Conservation (phyloP, 2,113 vertebrate species). For the Junco hyemalis region DNA sequence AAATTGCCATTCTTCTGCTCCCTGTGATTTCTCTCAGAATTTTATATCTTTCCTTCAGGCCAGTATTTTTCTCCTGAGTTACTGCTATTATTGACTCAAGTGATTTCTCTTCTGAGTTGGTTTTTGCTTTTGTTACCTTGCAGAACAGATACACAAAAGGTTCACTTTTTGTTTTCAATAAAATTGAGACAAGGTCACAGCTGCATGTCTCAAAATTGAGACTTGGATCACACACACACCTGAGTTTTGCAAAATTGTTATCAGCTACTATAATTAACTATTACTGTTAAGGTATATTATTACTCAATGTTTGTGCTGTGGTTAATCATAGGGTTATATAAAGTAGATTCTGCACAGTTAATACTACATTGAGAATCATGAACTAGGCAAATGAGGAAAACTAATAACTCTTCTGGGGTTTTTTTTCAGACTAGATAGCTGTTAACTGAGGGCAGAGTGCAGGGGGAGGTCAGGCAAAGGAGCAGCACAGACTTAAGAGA, state of each 20-base stretch:
- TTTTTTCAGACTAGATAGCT: not conserved
- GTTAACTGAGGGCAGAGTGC: not conserved
- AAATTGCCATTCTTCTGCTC: not conserved
- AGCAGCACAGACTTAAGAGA: not conserved
- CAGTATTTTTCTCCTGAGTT: not conserved
- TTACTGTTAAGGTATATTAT: not conserved
- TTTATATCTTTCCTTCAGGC: conserved; percentile 6
- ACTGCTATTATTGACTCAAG: not conserved
- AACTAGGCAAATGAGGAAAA: not conserved
- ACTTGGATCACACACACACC: not conserved
- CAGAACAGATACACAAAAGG: not conserved
- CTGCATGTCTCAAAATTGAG: not conserved
- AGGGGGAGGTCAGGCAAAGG: not conserved
- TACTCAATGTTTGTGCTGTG: not conserved
- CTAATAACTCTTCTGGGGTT: not conserved
- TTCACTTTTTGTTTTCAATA: not conserved
- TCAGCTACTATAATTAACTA: not conserved
- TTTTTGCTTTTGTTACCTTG: not conserved
- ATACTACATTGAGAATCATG: not conserved
- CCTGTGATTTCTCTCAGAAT: not conserved
- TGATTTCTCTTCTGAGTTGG: not conserved
- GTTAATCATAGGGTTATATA: not conserved
- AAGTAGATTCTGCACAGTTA: not conserved
- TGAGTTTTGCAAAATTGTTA: not conserved
- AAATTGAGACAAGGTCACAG: not conserved